These are phyloP conservation scores for Aldrovandia affinis DNA, from an alignment of 2,797 vertebrate species.

Conservation along the genomic window DNA sequence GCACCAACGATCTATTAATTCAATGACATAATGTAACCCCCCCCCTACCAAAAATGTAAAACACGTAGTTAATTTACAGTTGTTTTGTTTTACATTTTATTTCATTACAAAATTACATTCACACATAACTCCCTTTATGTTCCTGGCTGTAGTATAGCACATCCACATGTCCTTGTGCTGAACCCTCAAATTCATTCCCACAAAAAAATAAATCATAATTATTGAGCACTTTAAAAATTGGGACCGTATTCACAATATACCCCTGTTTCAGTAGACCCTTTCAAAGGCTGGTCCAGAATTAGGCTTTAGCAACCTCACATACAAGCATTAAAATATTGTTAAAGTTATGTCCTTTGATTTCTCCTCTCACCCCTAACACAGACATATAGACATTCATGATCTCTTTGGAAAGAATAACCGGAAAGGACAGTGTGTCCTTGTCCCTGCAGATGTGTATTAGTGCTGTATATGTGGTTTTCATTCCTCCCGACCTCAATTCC, in stretches of 20 bases:
- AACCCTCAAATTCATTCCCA: constrained; percentile 33
- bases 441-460: constrained; percentile 25
- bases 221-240: constrained; percentile 19
- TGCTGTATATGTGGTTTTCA: constrained; percentile 29
- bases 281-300: constrained; percentile 37
- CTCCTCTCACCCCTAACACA: constrained; percentile 28
- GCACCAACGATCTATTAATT: not conserved
- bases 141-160: constrained; percentile 38
- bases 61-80: not conserved
- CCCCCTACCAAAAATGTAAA: no score
- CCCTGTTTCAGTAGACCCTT: constrained; percentile 43
- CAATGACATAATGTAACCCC: not conserved
- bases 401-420: constrained; percentile 50
- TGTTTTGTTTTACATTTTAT: not conserved
- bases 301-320: constrained; percentile 44
- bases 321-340: constrained; percentile 45
- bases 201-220: constrained; percentile 27
- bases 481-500: not conserved
- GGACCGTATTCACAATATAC: constrained; percentile 46
- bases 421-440: constrained; percentile 30
- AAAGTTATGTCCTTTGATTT: constrained; percentile 40
- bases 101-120: constrained; percentile 29
- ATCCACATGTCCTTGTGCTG: constrained; percentile 39
- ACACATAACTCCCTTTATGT: constrained; percentile 34
- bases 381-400: constrained; percentile 38